phyloP scores from a whole-genome alignment of 2,888 invertebrate species.

The Craniophora ligustri region DNA sequence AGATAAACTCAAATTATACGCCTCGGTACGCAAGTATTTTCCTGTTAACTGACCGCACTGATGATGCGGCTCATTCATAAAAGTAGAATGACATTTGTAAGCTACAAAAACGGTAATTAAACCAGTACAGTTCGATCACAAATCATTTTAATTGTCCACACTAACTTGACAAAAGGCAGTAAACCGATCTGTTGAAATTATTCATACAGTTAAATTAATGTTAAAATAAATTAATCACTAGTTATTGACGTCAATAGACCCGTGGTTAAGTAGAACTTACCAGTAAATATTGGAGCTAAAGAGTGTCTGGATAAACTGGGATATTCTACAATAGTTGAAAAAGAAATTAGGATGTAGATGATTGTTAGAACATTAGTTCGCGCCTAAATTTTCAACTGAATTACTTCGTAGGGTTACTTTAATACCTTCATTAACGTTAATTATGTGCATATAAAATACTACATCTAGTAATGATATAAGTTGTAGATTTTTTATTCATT shows the following conservation, averaged over 20 bases:
- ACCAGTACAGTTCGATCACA: background rate
- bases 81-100: constrained; percentile 12
- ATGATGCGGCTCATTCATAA: constrained; percentile 32
- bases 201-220: constrained; percentile 10
- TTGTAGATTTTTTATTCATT: constrained; percentile 2
- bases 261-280: constrained; percentile 22
- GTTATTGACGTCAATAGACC: constrained; percentile 46
- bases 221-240: constrained; percentile 24
- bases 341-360: too few species aligned
- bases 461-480: too few species aligned
- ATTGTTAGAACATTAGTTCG: too few species aligned
- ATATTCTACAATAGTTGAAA: too few species aligned
- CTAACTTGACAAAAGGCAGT: constrained; percentile 5
- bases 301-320: too few species aligned
- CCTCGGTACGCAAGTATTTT: constrained; percentile 24
- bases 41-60: constrained; percentile 32
- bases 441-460: too few species aligned
- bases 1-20: constrained; percentile 15
- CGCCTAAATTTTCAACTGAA: too few species aligned
- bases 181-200: constrained; percentile 8
- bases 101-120: constrained; percentile 8
- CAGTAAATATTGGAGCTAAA: too few species aligned
- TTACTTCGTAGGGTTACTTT: background rate
- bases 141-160: constrained; percentile 4
- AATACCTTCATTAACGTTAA: too few species aligned